Base-by-base conservation (phyloP, 2,888 invertebrate species). In the Cerastis rubricosa region DNA sequence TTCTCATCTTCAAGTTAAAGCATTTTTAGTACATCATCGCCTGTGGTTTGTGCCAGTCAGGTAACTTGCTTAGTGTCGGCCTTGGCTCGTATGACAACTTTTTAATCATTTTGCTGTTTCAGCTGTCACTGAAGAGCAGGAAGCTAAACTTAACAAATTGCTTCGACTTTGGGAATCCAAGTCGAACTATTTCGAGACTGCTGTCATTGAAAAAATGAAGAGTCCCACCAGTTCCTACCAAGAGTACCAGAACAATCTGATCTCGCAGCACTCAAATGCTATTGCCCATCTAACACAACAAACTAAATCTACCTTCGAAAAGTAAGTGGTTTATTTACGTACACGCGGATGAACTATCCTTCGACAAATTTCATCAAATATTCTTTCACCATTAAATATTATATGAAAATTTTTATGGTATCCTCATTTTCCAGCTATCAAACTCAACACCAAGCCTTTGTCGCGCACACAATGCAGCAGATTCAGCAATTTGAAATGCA, bases 141-240 rank as follows among this genome's bases (percentile, higher is more conserved):
- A 98, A 91, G 97, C 97, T 89, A 99, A 99, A 96, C 97, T 99
- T 83, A 98, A 98, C 92, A 99, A 99, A 97, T 96, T 99, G 88
- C 97, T 99, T 82, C 98, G 98, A 84, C 97, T 99, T 65, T 99
- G 99, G 99, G 99, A 99, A 96, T 99, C 99, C 86, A 99, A 99
- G 97, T 98, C 98, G 84, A 98, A 99, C 96, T 99, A 99, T 96
- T 98, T 99, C 93, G 98, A 98, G 93, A 97, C 98, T 22, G 97
- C 98, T 17, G 98, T 98, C 85, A 98, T 99, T 90, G 98, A 98
- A 83, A 98, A 98, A 95, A 97, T 99, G 96, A 98, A 98, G 92
- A 98, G 98, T 88, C 99, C 99, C 1, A 97, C 98, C 83, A 97
- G 97, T 75, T 98, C 99, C n/a, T 98, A 99, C 97, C 98, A 98